A percentile compares a stretch with the other conserved stretches of the same genome.
phyloP scores from a whole-genome alignment of 1,140 invertebrate genomes.

The Nymphalis io region DNA sequence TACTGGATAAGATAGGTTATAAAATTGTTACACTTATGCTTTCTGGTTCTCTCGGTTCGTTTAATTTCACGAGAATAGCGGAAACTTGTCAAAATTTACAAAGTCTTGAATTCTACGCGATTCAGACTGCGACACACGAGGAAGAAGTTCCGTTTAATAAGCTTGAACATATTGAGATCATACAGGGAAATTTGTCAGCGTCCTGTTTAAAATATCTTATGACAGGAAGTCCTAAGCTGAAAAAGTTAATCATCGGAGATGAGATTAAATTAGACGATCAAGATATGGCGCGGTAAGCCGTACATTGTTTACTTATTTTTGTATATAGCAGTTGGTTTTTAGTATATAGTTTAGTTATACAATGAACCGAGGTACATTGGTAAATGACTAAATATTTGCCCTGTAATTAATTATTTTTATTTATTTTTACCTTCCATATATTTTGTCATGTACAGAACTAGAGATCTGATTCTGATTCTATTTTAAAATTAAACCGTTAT shows the following conservation, averaged over 20 bases:
- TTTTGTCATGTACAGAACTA: no score
- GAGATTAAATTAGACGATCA: conserved; percentile 82
- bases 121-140: conserved; percentile 82
- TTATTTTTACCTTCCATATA: no score
- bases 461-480: not conserved
- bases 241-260: conserved; percentile 83
- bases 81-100: conserved; percentile 81
- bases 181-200: conserved; percentile 82
- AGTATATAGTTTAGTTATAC: not conserved
- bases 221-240: conserved; percentile 81
- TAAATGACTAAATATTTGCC: not conserved
- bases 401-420: no score
- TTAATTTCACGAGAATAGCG: conserved; percentile 83
- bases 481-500: not conserved
- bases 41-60: conserved; percentile 80
- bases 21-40: conserved; percentile 83
- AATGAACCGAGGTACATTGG: no score
- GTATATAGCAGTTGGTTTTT: not conserved
- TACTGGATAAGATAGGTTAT: conserved; percentile 81
- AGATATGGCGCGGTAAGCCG: conserved; percentile 82
- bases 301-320: conserved; percentile 7
- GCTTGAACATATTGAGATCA: conserved; percentile 83
- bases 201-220: conserved; percentile 82
- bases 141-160: conserved; percentile 82
- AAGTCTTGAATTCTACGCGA: conserved; percentile 83